Conservation (phyloP, 2,113 vertebrate genomes). For the Pogona vitticeps region DNA sequence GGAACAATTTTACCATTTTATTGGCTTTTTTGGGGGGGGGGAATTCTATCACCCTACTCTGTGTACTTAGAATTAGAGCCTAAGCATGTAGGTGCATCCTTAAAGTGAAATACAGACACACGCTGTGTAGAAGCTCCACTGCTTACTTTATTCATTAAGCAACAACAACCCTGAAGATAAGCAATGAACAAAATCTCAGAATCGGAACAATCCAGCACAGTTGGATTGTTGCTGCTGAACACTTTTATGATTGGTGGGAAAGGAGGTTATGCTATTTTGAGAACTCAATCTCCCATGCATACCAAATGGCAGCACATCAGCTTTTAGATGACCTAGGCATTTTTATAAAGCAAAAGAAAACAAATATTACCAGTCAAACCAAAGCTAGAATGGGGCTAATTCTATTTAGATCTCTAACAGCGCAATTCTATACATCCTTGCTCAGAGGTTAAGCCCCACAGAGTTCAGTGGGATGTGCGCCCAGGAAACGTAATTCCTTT, state of each 20-base stretch:
- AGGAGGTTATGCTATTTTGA: not conserved
- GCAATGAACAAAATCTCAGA: not conserved
- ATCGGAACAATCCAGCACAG: not conserved
- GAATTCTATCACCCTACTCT: not conserved
- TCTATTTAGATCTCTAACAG: not conserved
- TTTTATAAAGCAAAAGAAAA: not conserved
- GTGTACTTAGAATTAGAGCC: not conserved
- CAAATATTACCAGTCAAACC: not conserved
- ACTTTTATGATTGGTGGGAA: not conserved
- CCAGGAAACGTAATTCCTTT: not conserved
- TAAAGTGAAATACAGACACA: not conserved
- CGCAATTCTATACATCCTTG: not conserved
- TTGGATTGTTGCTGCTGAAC: not conserved
- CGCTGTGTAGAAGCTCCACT: too few relatives aligned
- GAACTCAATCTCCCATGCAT: not conserved
- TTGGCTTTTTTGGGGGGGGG: not conserved
- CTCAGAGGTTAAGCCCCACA: not conserved
- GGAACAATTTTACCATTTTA: not conserved
- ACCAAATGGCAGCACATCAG: not conserved
- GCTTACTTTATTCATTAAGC: not conserved
- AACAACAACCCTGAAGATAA: not conserved
- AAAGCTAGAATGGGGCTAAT: not conserved
- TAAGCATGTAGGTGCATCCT: too few relatives aligned
- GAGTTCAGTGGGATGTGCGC: not conserved
- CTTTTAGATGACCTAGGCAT: not conserved